phyloP scores from a whole-genome alignment of 35 echinoderm and acorn worm genomes.

The Acanthaster planci region DNA sequence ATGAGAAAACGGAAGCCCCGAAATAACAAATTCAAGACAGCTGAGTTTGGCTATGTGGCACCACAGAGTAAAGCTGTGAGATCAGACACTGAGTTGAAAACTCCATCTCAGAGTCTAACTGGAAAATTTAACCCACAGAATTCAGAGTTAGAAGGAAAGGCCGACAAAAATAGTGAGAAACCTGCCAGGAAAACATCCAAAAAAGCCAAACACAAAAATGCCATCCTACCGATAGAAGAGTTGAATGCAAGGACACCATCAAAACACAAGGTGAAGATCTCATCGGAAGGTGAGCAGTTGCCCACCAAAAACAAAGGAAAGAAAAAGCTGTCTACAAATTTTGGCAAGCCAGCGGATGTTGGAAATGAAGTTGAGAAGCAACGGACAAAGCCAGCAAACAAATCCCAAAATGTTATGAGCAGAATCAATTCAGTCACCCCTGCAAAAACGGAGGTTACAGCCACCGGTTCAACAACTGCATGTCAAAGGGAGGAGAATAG shows the following conservation, averaged over 20 bases:
- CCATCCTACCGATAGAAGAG: background rate
- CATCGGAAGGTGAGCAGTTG: background rate
- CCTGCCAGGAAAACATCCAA: constrained; percentile 17
- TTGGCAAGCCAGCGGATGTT: too few relatives aligned
- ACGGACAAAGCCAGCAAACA: background rate
- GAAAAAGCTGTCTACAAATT: too few relatives aligned
- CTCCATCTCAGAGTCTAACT: background rate
- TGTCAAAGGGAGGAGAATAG: background rate
- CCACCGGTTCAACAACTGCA: background rate
- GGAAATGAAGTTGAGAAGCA: too few relatives aligned
- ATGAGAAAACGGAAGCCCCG: constrained; percentile 70
- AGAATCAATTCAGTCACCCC: background rate
- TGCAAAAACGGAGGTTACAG: background rate
- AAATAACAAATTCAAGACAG: constrained; percentile 73
- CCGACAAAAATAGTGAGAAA: constrained; percentile 20
- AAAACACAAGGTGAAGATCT: background rate
- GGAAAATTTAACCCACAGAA: background rate
- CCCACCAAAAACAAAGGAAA: background rate
- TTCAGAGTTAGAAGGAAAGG: background rate
- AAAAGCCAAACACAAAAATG: background rate
- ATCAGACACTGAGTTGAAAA: background rate
- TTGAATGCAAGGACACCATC: background rate
- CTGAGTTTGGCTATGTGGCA: constrained; percentile 12
- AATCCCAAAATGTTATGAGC: background rate
- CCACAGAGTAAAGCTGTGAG: background rate